Conservation (phyloP, 2,113 vertebrate genomes). For the Mustela lutreola region DNA sequence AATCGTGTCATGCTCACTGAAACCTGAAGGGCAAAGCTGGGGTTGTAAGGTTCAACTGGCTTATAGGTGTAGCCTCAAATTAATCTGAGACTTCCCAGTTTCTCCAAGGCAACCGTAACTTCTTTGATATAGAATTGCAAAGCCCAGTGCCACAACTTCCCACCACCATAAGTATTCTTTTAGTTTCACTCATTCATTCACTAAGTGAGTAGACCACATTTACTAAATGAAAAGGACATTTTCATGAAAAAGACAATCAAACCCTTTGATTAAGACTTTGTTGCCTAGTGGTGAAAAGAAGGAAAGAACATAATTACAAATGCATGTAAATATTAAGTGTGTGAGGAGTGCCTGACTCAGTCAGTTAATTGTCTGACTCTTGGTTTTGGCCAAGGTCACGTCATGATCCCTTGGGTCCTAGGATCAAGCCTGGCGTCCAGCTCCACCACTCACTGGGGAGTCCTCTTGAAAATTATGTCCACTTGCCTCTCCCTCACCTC, state of each 20-base stretch:
- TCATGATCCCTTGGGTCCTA: not conserved
- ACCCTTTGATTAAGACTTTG: not conserved
- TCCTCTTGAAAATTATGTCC: not conserved
- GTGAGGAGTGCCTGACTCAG: not conserved
- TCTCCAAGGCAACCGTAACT: slow-evolving; percentile 28
- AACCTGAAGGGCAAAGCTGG: not conserved
- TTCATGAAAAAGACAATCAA: not conserved
- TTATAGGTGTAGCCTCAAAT: not conserved
- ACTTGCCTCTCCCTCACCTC: not conserved
- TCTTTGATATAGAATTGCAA: slow-evolving; percentile 4
- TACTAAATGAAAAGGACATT: not conserved
- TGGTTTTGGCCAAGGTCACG: not conserved
- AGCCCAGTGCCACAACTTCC: not conserved
- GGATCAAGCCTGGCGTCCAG: not conserved
- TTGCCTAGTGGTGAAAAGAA: not conserved
- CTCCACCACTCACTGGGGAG: not conserved
- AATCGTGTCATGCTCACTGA: not conserved
- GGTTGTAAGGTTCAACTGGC: not conserved
- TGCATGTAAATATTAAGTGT: slow-evolving; percentile 4
- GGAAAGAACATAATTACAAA: not conserved
- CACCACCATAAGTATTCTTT: not conserved
- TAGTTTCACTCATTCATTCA: not conserved
- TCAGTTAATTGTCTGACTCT: not conserved
- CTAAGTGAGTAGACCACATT: not conserved
- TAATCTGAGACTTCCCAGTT: not conserved